These are phyloP conservation scores for Engystomops pustulosus DNA, from an alignment of 2,113 vertebrate genomes.

Conservation along the genomic window DNA sequence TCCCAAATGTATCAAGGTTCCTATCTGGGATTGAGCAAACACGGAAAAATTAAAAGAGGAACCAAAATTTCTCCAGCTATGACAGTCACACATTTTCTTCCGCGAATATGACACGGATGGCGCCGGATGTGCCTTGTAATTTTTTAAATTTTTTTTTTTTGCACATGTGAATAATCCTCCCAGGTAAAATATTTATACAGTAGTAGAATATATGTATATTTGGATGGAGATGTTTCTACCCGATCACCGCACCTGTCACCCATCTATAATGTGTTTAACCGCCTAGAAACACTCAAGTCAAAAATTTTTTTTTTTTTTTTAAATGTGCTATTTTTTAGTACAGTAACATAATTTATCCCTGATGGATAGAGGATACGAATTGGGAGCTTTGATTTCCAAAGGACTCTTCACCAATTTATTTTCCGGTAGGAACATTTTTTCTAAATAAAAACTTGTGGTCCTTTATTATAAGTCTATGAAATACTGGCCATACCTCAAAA, in stretches of 20 bases:
- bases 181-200: slow-evolving; percentile 85
- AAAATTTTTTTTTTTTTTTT: no score
- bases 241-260: slow-evolving; percentile 67
- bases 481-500: slow-evolving; percentile 79
- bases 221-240: slow-evolving; percentile 80
- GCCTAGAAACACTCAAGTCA: slow-evolving; percentile 63
- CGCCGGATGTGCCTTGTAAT: slow-evolving; percentile 67
- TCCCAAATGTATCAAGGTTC: slow-evolving; percentile 80
- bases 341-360: slow-evolving; percentile 67
- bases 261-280: slow-evolving; percentile 79
- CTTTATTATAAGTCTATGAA: slow-evolving; percentile 65
- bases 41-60: slow-evolving; percentile 88
- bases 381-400: slow-evolving; percentile 38
- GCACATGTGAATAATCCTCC: slow-evolving; percentile 82
- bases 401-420: slow-evolving; percentile 27
- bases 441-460: slow-evolving; percentile 4
- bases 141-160: no score
- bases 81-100: slow-evolving; percentile 96
- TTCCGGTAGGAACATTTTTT: slow-evolving; percentile 51
- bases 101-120: slow-evolving; percentile 81
- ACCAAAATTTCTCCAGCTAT: slow-evolving; percentile 88
- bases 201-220: slow-evolving; percentile 81
- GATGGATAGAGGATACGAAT: slow-evolving; percentile 67
- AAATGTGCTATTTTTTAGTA: slow-evolving; percentile 72
- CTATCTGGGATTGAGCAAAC: slow-evolving; percentile 93